Conservation (phyloP, 2,797 vertebrate genomes). For the Myripristis murdjan region DNA sequence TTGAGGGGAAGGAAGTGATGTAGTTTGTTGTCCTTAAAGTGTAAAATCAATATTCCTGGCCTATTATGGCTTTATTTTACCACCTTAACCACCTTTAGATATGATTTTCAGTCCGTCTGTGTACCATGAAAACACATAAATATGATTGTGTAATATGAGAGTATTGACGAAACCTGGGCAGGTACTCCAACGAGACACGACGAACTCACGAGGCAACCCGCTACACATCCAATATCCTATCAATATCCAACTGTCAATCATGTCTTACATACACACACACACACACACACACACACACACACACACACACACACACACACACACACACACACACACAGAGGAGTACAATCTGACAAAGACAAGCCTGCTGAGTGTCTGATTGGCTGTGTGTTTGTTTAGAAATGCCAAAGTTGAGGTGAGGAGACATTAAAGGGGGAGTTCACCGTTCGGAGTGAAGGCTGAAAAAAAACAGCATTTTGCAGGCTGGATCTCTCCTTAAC, state of each 20-base stretch:
- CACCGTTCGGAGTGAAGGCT: constrained; percentile 1
- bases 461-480: too few species aligned
- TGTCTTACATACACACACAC: too few species aligned
- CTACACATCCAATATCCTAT: neutral
- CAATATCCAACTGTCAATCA: too few species aligned
- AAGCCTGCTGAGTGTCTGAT: neutral
- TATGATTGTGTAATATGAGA: neutral
- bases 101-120: constrained; percentile 5
- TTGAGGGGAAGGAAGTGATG: constrained; percentile 10
- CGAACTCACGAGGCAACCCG: too few species aligned
- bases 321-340: constrained; percentile 1
- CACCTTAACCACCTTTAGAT: constrained; percentile 26
- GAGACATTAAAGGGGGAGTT: neutral
- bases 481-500: too few species aligned
- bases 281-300: too few species aligned
- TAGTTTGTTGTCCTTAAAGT: neutral
- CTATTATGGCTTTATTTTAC: constrained; percentile 61
- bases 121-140: neutral
- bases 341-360: constrained; percentile 6
- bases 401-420: neutral
- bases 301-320: too few species aligned
- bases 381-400: neutral
- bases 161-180: too few species aligned
- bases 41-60: constrained; percentile 37
- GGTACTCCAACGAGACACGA: too few species aligned